phyloP scores from a whole-genome alignment of 2,888 invertebrate genomes.

The Dione vanillae region DNA sequence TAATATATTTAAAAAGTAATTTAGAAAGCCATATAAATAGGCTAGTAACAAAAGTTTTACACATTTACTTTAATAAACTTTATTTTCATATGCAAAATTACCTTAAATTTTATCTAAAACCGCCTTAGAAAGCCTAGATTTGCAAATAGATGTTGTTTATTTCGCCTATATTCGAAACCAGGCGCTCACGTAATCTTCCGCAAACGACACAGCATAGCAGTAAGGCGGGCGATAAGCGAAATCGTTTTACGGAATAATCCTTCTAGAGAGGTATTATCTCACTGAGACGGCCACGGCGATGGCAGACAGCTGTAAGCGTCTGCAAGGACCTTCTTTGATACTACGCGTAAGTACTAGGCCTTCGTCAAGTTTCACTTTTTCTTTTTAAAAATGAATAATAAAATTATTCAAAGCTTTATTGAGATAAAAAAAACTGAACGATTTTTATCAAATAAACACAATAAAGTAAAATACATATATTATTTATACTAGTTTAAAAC shows the following conservation, averaged over 20 bases:
- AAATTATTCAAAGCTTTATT: too few relatives aligned
- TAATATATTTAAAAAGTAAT: not conserved
- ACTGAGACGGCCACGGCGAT: slow-evolving; percentile 54
- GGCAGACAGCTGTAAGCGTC: slow-evolving; percentile 55
- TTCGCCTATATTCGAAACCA: slow-evolving; percentile 24
- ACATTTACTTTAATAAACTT: not conserved
- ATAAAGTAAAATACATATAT: too few relatives aligned
- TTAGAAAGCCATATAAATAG: not conserved
- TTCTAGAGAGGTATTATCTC: slow-evolving; percentile 67
- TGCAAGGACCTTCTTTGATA: slow-evolving; percentile 54
- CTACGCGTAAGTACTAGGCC: slow-evolving; percentile 33
- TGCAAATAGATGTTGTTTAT: slow-evolving; percentile 22
- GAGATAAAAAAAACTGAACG: too few relatives aligned
- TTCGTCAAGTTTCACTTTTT: slow-evolving; percentile 24
- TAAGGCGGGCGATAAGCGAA: slow-evolving; percentile 34
- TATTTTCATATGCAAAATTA: not conserved
- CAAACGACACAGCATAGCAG: slow-evolving; percentile 28
- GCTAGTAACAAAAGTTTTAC: not conserved
- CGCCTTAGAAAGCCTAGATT: slow-evolving; percentile 4
- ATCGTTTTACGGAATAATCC: slow-evolving; percentile 41
- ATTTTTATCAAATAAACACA: too few relatives aligned
- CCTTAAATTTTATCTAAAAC: not conserved
- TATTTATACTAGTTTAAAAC: too few relatives aligned
- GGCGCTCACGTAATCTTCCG: slow-evolving; percentile 29
- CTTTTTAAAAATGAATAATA: slow-evolving; percentile 20